Base-by-base conservation (phyloP, 1,140 invertebrate genomes). In the Drosophila hydei region DNA sequence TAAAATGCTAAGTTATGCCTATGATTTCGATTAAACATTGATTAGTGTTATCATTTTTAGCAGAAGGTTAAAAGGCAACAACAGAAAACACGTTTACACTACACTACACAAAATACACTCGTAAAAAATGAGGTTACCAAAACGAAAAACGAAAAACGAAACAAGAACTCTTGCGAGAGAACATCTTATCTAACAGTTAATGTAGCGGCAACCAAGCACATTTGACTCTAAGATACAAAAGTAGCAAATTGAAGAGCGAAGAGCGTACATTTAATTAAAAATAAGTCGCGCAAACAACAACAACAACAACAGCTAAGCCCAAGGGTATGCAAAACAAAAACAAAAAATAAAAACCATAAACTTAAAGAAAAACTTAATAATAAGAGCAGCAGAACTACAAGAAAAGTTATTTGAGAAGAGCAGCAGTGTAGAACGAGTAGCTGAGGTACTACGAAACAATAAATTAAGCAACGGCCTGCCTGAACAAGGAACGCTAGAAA, bases 61-160 rank as follows among this genome's bases (percentile, higher is more conserved):
- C 72, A 68, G 54, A 87, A 63, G 48, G 30, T 21, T 60, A 80
- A 81, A 84, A 80, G 76, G 88, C 76, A 84, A 89, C 77, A 79
- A 80, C 61, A 75, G 9, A 48, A 58, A 7, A 77, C 40, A 68
- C 38, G 30, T 16, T 16, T 42, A 85, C 60, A 73, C 60, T 65
- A 67, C 9, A 69, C 75, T 51, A 40, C 27, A 47, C 16, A 25
- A 23, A 42, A 69, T 65, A 64, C 59, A 76, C 63, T 56, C 40
- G 48, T 48, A 45, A 80, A 45, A 80, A 72, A 75, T 80, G 80
- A 80, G 74, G 77, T 88, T 75, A 84, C 64, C 71, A 69, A 77
- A 67, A 72, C 47, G 65, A 16, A 62, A 47, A 42, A 59, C 38
- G 9, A 55, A 69, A 45, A 72, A 55, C 14, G 14, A 27, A 30